Evolutionary conservation across 2,113 vertebrate species (phyloP), one percentile per base, ranked within the genome.

Genomic region (Chaetodon auriga): DNA sequence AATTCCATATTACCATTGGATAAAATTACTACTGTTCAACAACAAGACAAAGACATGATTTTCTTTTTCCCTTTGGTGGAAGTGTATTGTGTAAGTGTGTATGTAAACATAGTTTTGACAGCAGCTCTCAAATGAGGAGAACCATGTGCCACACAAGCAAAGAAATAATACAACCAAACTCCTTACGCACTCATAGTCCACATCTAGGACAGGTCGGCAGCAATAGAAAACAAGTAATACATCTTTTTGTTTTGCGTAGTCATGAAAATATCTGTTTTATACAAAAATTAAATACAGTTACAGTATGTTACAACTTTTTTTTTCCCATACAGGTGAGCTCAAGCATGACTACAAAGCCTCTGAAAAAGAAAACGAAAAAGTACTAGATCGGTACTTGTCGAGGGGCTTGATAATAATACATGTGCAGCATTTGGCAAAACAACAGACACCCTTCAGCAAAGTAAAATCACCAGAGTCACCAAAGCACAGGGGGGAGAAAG

Each of bases 241-340:
- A 96, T 96, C 41, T 79, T 89, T 89, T 84, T 82, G 45, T 89
- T 88, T 87, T 68, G 89, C 86, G 72, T 91, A 95, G 72, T 97
- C 97, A 97, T 97, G 97, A 98, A 99, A 99, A 98, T 97, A 98
- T 97, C 96, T 92, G 96, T 97, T 98, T 97, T 96, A 96, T 98
- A 99, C 97, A 98, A 98, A 98, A 94, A 93, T 97, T 97, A 98
- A 97, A 97, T 97, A 97, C 96, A 97, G 95, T 96, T 96, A 95
- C 90, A 96, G 93, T 93, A 96, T 92, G 86, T 85, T 93, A 96
- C 95, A 96, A 95, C 95, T 96, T 95, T 93, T 89, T 87, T 94
- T 94, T 55, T 2, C 77, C 65, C 75, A 30, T 86, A 90, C 92
- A 95, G 94, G 88, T 95, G 95, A 95, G 92, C 92, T 94, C 94